Conservation (phyloP, 2,797 vertebrate genomes). For the Coluber constrictor region DNA sequence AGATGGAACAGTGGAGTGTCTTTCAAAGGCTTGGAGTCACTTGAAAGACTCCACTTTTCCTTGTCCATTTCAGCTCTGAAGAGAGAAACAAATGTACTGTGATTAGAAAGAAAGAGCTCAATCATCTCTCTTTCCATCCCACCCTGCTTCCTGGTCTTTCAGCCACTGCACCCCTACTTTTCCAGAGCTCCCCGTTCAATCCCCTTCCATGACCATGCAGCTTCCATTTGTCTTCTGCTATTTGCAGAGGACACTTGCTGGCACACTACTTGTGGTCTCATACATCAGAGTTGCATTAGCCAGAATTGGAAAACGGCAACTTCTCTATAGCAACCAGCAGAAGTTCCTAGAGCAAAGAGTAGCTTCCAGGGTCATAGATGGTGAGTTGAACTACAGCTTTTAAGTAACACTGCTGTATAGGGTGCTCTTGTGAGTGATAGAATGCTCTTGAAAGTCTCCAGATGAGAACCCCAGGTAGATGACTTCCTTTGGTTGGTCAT, state of each 20-base stretch:
- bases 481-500: not conserved
- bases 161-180: not conserved
- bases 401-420: not conserved
- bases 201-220: not conserved
- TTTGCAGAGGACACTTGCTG: not conserved
- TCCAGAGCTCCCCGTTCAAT: not conserved
- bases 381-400: not conserved
- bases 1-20: not conserved
- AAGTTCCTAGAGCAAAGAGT: not conserved
- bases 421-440: not conserved
- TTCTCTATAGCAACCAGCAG: not conserved
- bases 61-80: not conserved
- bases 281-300: not conserved
- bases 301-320: not conserved
- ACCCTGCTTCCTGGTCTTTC: not conserved
- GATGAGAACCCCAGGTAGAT: slow-evolving; percentile 22
- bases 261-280: no score
- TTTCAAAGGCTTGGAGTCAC: not conserved
- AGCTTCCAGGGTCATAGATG: not conserved
- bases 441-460: slow-evolving; percentile 7
- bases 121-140: not conserved
- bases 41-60: not conserved
- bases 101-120: not conserved
- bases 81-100: not conserved
- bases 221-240: not conserved